These are phyloP conservation scores for Delichon dasypus DNA, from an alignment of 2,797 vertebrate species.

Conservation along the genomic window DNA sequence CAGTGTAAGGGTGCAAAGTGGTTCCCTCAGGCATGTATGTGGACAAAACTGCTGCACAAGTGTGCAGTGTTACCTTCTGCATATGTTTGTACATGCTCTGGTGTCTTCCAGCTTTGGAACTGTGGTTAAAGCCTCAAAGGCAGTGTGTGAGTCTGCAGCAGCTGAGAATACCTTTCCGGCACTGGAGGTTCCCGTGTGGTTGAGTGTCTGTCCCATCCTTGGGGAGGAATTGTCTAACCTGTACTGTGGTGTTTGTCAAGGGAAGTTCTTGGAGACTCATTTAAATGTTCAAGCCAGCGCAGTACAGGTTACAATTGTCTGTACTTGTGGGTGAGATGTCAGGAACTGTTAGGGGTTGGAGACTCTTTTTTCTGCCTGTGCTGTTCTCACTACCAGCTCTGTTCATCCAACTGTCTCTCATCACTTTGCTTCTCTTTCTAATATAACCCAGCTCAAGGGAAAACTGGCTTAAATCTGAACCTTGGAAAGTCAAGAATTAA, in stretches of 20 bases:
- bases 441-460: background rate
- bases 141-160: background rate
- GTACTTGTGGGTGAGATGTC: background rate
- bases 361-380: background rate
- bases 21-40: background rate
- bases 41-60: background rate
- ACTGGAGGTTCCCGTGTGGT: background rate
- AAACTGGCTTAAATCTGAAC: background rate
- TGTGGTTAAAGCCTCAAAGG: background rate
- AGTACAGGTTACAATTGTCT: background rate
- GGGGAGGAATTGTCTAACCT: background rate
- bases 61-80: background rate
- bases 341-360: background rate
- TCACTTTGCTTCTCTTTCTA: background rate
- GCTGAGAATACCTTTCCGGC: background rate
- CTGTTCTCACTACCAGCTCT: background rate
- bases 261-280: background rate
- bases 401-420: background rate
- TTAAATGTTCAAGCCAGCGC: background rate
- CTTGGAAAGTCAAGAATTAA: background rate
- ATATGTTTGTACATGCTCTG: background rate
- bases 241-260: background rate
- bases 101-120: background rate
- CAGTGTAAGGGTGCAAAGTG: background rate
- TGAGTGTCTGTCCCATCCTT: background rate